Evolutionary conservation across 2,888 invertebrate species (phyloP).

Genomic region (Podotricha telesiphe): DNA sequence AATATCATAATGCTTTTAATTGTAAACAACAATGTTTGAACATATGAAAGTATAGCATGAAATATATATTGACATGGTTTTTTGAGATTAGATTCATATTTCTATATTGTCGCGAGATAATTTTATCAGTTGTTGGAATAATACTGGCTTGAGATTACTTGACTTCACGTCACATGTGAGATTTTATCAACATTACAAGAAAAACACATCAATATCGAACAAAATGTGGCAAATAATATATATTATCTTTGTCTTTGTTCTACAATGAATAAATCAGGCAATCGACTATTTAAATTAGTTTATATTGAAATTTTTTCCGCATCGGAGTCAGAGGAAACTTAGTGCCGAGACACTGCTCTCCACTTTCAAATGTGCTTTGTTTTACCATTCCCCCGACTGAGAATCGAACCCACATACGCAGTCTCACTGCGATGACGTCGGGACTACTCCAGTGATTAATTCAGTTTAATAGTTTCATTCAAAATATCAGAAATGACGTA

Average conservation of each 20-base stretch:
- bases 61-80: background rate
- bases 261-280: background rate
- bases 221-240: background rate
- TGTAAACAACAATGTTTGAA: background rate
- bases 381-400: too few relatives aligned
- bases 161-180: background rate
- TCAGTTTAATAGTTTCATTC: too few relatives aligned
- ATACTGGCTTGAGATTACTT: constrained; percentile 17
- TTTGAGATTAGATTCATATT: background rate
- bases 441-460: too few relatives aligned
- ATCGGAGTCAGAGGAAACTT: too few relatives aligned
- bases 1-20: too few relatives aligned
- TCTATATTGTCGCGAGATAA: constrained; percentile 4
- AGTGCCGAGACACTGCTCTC: too few relatives aligned
- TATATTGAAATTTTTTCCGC: too few relatives aligned
- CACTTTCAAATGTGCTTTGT: too few relatives aligned
- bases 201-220: background rate
- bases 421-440: too few relatives aligned
- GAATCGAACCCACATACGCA: too few relatives aligned
- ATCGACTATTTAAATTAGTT: background rate
- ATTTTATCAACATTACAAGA: constrained; percentile 3
- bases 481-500: constrained; percentile 61
- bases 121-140: background rate
- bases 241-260: background rate
- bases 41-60: too few relatives aligned